Conservation (phyloP, 1,140 invertebrate genomes). For the Tyrophagus putrescentiae region DNA sequence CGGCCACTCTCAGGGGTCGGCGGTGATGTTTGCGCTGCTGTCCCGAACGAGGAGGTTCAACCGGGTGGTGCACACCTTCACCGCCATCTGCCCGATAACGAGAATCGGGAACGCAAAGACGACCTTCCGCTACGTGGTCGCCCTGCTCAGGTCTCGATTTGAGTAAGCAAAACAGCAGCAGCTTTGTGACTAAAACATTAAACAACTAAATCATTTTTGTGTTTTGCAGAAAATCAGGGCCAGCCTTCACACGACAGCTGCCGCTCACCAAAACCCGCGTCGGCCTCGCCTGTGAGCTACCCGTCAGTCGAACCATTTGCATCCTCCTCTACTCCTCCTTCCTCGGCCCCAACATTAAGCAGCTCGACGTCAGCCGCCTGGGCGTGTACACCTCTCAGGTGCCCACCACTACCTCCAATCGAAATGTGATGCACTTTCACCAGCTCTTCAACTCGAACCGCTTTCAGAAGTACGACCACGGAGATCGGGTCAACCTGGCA, state of each 20-base stretch:
- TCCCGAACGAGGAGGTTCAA: conserved; percentile 47
- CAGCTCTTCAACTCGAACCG: conserved; percentile 31
- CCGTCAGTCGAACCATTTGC: neutral
- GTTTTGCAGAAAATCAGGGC: neutral
- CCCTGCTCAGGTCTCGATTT: neutral
- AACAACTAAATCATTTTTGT: neutral
- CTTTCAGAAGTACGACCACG: neutral
- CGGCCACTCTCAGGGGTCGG: conserved; percentile 39
- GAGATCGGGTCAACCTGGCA: conserved; percentile 5
- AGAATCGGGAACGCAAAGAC: neutral
- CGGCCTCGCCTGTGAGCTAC: neutral
- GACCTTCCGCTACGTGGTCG: neutral
- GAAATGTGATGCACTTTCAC: conserved; percentile 48
- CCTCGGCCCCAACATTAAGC: neutral
- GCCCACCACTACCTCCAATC: conserved; percentile 63
- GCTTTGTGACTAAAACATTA: neutral
- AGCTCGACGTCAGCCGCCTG: neutral
- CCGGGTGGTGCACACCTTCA: conserved; percentile 37
- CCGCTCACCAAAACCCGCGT: neutral
- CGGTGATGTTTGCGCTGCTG: conserved; percentile 45
- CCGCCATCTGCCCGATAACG: conserved; percentile 57
- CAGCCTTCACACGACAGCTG: neutral
- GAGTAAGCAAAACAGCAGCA: neutral
- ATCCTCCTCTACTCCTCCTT: neutral
- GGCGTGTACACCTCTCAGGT: conserved; percentile 58